Evolutionary conservation across 2,113 vertebrate genomes (phyloP).

Genomic region (Scatophagus argus): DNA sequence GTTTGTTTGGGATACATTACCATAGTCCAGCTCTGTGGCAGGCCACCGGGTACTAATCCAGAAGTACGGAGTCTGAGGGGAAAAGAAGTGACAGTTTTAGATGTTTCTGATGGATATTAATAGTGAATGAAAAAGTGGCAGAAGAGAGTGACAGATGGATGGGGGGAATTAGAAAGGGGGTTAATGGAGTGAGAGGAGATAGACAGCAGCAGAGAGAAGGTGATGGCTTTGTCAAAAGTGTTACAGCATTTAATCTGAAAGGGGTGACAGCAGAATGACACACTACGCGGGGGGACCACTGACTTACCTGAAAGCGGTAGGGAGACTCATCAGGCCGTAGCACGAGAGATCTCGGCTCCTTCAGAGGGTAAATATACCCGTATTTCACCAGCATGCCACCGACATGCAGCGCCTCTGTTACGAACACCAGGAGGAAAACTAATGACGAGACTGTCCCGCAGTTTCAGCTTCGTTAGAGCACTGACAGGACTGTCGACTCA

Average conservation of each 20-base stretch:
- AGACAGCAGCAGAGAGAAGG: neutral
- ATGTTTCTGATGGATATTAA: slow-evolving; percentile 71
- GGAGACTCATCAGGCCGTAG: slow-evolving; percentile 87
- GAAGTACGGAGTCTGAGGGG: slow-evolving; percentile 91
- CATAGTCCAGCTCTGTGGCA: slow-evolving; percentile 92
- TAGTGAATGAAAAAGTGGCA: slow-evolving; percentile 64
- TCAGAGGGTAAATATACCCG: slow-evolving; percentile 92
- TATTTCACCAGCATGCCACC: slow-evolving; percentile 88
- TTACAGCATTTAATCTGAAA: neutral
- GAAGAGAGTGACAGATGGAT: slow-evolving; percentile 29
- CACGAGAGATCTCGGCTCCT: slow-evolving; percentile 83
- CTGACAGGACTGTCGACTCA: neutral
- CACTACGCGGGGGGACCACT: neutral
- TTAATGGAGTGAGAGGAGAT: slow-evolving; percentile 75
- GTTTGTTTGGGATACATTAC: slow-evolving; percentile 78
- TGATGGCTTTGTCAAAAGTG: neutral
- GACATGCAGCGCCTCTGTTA: slow-evolving; percentile 89
- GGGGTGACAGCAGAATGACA: neutral
- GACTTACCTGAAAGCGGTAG: slow-evolving; percentile 92
- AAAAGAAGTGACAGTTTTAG: slow-evolving; percentile 8
- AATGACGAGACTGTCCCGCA: neutral
- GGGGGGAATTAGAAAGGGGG: slow-evolving; percentile 44
- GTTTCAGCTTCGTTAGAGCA: neutral
- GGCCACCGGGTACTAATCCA: slow-evolving; percentile 93
- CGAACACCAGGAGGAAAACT: slow-evolving; percentile 34